These are phyloP conservation scores for Gouania willdenowi DNA, from an alignment of 2,797 vertebrate genomes.

Conservation along the genomic window DNA sequence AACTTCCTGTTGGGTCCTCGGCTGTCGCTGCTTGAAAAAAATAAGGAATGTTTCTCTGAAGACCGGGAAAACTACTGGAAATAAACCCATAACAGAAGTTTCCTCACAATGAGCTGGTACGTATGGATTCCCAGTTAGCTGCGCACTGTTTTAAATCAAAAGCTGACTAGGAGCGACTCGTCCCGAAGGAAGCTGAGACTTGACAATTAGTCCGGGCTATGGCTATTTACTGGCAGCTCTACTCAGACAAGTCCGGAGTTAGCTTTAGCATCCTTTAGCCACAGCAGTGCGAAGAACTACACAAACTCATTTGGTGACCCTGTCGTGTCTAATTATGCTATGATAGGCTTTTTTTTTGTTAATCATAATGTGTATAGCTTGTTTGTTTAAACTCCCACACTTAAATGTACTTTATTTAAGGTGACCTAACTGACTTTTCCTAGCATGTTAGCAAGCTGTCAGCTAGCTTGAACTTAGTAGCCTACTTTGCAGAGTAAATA, in stretches of 20 bases:
- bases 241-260: constrained; percentile 13
- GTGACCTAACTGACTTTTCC: no score
- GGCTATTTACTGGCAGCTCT: constrained; percentile 55
- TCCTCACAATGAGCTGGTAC: constrained; percentile 79
- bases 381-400: no score
- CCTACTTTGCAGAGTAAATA: no score
- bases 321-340: no score
- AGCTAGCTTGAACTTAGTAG: no score
- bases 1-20: constrained; percentile 65
- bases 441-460: no score
- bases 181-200: neutral
- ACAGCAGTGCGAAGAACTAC: no score
- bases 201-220: constrained; percentile 15
- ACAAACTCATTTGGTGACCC: no score
- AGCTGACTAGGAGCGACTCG: neutral
- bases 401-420: no score
- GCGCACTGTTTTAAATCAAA: neutral
- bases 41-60: constrained; percentile 60
- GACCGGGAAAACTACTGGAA: constrained; percentile 32
- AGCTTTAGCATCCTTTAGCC: constrained; percentile 34
- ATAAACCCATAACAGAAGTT: constrained; percentile 54
- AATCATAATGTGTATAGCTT: no score
- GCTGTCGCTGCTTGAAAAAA: constrained; percentile 20
- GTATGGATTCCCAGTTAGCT: constrained; percentile 54
- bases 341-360: no score